Base-by-base conservation (phyloP, 2,113 vertebrate species). In the Leucosticte australis region DNA sequence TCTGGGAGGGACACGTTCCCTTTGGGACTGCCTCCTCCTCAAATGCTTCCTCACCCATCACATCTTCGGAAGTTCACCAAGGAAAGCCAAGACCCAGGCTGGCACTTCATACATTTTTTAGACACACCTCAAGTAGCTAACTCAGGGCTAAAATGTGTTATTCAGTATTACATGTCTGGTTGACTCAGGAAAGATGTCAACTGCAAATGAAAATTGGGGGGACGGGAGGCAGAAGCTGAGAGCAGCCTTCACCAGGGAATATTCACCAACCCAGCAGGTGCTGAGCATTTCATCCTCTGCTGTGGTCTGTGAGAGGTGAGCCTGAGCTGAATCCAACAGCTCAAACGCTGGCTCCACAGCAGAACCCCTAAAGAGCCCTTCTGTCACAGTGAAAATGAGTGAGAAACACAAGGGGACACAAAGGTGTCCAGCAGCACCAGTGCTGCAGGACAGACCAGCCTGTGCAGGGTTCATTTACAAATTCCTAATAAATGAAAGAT, bases 101-200 rank as follows among this genome's bases (percentile, higher is more conserved):
- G 1, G 47, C 41, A 69, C 56, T 75, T 95, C 92, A 94, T 92
- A 9, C 69, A 93, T 89, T 87, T 95, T 96, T 92, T 23, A 96
- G 79, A 15, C 75, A 33, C 44, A 49, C 59, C 85, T 93, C 92
- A 90, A 95, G 80, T 33, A 87, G 62, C 83, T 68, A 90, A 78
- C 76, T 96, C 73, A 83, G 83, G 90, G 68, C 37, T 88, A 55
- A 93, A 87, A 73, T 42, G 35, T 33, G 73, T 87, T 94, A 64
- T 56, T 94, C 56, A 41, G 88, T 75, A 69, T 55, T 41, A 27
- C 37, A 11, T 18, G 81, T 90, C 90, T 71, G 60, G 44, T 92
- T 44, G 0, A 33, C 49, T 94, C 76, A 94, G 62, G 88, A 64
- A 94, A 92, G 60, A 93, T 68, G 93, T 96, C 92, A 95, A 31